phyloP scores from a whole-genome alignment of 2,888 invertebrate genomes.

The Plagodis dolabraria region DNA sequence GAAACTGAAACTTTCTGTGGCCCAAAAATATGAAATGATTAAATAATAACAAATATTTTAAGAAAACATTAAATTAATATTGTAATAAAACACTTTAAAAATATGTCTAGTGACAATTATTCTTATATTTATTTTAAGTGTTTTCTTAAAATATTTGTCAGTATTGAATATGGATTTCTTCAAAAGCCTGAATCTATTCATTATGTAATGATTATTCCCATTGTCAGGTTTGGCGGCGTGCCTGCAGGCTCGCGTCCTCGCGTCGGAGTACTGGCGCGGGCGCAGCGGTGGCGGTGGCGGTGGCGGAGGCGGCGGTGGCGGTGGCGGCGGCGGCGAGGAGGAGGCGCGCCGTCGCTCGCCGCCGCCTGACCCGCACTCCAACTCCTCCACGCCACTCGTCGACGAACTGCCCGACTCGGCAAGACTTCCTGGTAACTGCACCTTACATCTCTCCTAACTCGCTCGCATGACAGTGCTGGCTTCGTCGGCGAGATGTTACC shows the following conservation, averaged over 20 bases:
- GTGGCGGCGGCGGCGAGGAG: constrained; percentile 45
- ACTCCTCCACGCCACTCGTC: constrained; percentile 86
- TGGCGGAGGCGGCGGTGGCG: constrained; percentile 62
- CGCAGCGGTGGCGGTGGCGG: constrained; percentile 47
- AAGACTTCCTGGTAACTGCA: constrained; percentile 65
- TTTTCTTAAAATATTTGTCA: too few species aligned
- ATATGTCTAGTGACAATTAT: too few species aligned
- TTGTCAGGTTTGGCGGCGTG: constrained; percentile 92
- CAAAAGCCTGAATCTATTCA: too few species aligned
- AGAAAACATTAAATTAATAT: too few species aligned
- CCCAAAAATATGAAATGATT: neutral
- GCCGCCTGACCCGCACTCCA: constrained; percentile 88
- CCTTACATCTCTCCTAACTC: neutral
- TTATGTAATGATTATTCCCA: too few species aligned
- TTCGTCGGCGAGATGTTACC: too few species aligned
- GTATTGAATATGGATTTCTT: too few species aligned
- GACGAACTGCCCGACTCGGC: constrained; percentile 82
- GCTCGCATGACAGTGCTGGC: too few species aligned
- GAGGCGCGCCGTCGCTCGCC: constrained; percentile 70
- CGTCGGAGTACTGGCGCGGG: constrained; percentile 86
- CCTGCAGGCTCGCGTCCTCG: constrained; percentile 91
- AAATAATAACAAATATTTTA: too few species aligned
- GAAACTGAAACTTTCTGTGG: too few species aligned
- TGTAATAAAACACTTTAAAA: too few species aligned
- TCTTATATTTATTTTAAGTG: too few species aligned